Conservation (phyloP, 2,888 invertebrate species). For the Diarsia brunnea region DNA sequence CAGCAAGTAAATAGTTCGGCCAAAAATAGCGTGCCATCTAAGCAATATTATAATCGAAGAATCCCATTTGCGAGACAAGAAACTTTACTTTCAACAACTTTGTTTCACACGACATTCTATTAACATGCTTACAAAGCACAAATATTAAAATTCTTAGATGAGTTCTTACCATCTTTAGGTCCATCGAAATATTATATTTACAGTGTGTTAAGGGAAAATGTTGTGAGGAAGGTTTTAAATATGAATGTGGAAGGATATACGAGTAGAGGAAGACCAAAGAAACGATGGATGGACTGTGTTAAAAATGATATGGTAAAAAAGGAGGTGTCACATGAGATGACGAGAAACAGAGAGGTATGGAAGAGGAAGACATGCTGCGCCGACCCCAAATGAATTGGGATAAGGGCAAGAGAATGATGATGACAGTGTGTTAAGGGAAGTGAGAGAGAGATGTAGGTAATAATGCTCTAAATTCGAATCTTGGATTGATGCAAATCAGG, state of each 20-base stretch:
- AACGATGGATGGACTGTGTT: too few species aligned
- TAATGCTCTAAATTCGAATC: not conserved
- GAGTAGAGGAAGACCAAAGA: too few species aligned
- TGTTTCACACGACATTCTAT: not conserved
- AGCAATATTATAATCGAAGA: not conserved
- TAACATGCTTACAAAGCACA: not conserved
- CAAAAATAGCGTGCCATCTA: too few species aligned
- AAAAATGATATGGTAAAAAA: too few species aligned
- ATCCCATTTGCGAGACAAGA: not conserved
- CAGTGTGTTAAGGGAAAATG: too few species aligned
- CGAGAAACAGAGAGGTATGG: too few species aligned
- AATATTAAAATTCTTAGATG: not conserved
- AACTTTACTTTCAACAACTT: constrained; percentile 13
- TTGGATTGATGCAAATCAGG: not conserved
- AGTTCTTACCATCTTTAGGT: not conserved
- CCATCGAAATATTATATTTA: not conserved
- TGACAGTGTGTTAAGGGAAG: not conserved
- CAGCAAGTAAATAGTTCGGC: not conserved
- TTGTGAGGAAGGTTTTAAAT: too few species aligned
- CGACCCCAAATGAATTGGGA: too few species aligned
- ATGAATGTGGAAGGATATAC: too few species aligned
- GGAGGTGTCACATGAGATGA: too few species aligned
- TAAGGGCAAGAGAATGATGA: too few species aligned
- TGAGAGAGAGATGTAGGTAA: not conserved
- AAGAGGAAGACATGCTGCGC: too few species aligned